A percentile compares a stretch with the other conserved stretches of the same genome.
These are phyloP conservation scores for Limnephilus auricula DNA, from an alignment of 2,888 invertebrate genomes.

Conservation along the genomic window DNA sequence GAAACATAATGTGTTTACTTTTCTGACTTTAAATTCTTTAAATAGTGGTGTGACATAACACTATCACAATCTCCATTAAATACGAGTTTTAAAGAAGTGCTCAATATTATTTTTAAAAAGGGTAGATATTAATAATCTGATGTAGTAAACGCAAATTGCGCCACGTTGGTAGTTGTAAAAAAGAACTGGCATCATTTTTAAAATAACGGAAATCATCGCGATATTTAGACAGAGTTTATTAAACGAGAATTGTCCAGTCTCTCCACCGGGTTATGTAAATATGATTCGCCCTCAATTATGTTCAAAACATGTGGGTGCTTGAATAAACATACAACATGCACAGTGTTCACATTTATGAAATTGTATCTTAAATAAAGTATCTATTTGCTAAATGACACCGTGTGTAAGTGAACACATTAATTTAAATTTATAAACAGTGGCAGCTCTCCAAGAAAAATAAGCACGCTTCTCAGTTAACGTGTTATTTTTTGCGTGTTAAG, in stretches of 20 bases:
- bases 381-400: background rate
- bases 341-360: background rate
- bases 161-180: too few species aligned
- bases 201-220: background rate
- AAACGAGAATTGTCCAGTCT: background rate
- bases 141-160: too few species aligned
- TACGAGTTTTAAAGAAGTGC: too few species aligned
- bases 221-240: background rate
- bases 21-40: too few species aligned
- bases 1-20: too few species aligned
- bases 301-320: background rate
- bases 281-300: background rate
- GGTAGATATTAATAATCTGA: too few species aligned
- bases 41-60: too few species aligned
- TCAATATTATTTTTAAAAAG: too few species aligned
- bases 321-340: background rate
- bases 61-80: too few species aligned
- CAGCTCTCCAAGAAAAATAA: conserved; percentile 32
- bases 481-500: conserved; percentile 15
- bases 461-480: background rate
- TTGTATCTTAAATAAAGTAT: background rate
- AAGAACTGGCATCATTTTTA: background rate
- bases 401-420: background rate
- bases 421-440: conserved; percentile 11
- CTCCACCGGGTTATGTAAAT: background rate